Conservation (phyloP, 2,113 vertebrate genomes). For the Saguinus imperator region DNA sequence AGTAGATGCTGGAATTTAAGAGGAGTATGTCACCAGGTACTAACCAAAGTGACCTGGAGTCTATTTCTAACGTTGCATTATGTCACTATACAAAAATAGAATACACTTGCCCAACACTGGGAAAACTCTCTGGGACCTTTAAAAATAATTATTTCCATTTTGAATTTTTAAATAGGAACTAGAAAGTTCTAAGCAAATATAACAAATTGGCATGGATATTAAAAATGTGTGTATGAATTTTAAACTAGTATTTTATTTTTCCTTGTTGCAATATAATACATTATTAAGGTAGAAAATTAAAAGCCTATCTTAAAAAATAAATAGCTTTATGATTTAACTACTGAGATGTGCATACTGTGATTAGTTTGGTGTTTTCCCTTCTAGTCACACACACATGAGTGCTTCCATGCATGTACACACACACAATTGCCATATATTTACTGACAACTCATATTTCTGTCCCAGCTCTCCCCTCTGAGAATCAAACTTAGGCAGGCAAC, state of each 20-base stretch:
- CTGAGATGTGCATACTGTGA: neutral
- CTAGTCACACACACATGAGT: neutral
- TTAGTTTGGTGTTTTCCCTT: neutral
- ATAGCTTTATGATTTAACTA: neutral
- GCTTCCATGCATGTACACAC: neutral
- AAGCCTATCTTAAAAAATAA: neutral
- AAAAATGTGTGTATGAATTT: slow-evolving; percentile 47
- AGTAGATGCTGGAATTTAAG: neutral
- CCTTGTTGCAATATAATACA: slow-evolving; percentile 40
- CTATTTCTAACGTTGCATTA: slow-evolving; percentile 22
- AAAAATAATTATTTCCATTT: slow-evolving; percentile 59
- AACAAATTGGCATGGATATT: slow-evolving; percentile 7
- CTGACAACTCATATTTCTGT: neutral
- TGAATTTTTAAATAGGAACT: slow-evolving; percentile 49
- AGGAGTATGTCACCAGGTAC: neutral
- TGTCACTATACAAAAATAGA: slow-evolving; percentile 20
- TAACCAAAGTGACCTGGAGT: neutral
- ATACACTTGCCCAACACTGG: neutral
- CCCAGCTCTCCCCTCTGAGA: neutral
- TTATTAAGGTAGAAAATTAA: slow-evolving; percentile 4
- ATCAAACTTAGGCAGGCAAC: neutral
- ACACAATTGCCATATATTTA: neutral
- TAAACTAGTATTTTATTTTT: slow-evolving; percentile 35
- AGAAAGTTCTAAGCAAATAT: slow-evolving; percentile 42
- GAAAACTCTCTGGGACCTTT: slow-evolving; percentile 17